Evolutionary conservation across 2,797 vertebrate species (phyloP).

Genomic region (Bovichtus variegatus): DNA sequence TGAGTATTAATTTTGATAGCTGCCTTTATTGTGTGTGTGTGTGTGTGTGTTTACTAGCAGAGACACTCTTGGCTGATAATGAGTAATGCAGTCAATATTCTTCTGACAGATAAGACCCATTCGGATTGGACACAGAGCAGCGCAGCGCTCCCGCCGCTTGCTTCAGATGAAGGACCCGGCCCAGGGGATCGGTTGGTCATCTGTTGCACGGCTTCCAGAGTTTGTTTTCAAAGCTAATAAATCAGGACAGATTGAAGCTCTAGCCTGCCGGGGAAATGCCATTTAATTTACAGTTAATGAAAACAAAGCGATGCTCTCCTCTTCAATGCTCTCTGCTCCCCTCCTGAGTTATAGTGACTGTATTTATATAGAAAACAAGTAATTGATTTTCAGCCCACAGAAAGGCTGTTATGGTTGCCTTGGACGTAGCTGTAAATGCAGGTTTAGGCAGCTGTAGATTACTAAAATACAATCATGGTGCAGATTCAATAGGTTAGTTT

Average conservation of each 20-base stretch:
- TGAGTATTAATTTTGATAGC: slow-evolving; percentile 52
- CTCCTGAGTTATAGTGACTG: slow-evolving; percentile 19
- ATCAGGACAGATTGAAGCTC: slow-evolving; percentile 67
- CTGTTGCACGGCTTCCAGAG: slow-evolving; percentile 48
- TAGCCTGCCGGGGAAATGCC: slow-evolving; percentile 49
- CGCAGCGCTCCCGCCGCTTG: slow-evolving; percentile 7
- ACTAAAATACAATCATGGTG: background rate
- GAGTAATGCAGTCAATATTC: slow-evolving; percentile 73
- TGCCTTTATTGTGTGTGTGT: slow-evolving; percentile 48
- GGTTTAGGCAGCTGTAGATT: background rate
- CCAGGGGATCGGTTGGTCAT: slow-evolving; percentile 64
- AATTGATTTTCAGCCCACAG: slow-evolving; percentile 28
- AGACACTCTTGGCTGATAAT: slow-evolving; percentile 58
- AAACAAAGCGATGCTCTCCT: slow-evolving; percentile 55
- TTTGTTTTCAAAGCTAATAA: slow-evolving; percentile 70
- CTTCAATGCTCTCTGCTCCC: slow-evolving; percentile 18
- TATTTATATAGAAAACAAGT: slow-evolving; percentile 34
- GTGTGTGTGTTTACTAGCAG: slow-evolving; percentile 47
- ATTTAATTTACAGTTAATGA: slow-evolving; percentile 74
- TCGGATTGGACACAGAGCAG: slow-evolving; percentile 37
- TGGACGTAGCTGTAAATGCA: background rate
- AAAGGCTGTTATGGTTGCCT: background rate
- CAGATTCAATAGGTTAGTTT: background rate
- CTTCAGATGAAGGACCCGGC: slow-evolving; percentile 58
- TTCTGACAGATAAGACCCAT: slow-evolving; percentile 56